A percentile compares a stretch with the other conserved stretches of the same genome.
phyloP scores from a whole-genome alignment of 2,888 invertebrate genomes.

The Cantharis flavilabris region DNA sequence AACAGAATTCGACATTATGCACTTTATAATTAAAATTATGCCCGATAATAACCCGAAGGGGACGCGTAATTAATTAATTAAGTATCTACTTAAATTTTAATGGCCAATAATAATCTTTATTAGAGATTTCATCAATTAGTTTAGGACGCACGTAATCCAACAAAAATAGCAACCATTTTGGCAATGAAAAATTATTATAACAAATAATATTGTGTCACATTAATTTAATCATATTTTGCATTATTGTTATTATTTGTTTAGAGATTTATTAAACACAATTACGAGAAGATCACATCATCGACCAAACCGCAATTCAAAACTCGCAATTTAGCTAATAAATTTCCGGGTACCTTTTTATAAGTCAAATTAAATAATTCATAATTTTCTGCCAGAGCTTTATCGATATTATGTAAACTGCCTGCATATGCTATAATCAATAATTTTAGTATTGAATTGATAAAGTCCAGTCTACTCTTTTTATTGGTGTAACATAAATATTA shows the following conservation, averaged over 20 bases:
- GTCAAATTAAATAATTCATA: not conserved
- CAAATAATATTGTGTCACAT: not conserved
- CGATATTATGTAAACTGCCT: not conserved
- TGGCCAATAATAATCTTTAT: not conserved
- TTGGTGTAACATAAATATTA: no score
- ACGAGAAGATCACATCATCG: not conserved
- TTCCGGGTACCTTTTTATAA: not conserved
- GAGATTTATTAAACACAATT: not conserved
- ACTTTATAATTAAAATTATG: not conserved
- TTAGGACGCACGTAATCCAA: not conserved
- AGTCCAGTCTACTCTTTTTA: not conserved
- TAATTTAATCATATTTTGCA: not conserved
- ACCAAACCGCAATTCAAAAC: not conserved
- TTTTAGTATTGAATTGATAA: not conserved
- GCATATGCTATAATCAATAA: not conserved
- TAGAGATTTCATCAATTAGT: not conserved
- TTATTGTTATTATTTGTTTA: not conserved
- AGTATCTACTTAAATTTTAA: not conserved
- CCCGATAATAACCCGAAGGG: not conserved
- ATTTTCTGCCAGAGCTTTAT: not conserved
- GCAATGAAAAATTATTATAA: not conserved
- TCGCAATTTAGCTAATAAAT: not conserved
- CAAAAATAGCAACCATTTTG: not conserved
- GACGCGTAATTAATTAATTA: not conserved
- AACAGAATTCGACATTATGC: not conserved